phyloP scores from a whole-genome alignment of 2,888 invertebrate genomes.

The Stenurella melanura region DNA sequence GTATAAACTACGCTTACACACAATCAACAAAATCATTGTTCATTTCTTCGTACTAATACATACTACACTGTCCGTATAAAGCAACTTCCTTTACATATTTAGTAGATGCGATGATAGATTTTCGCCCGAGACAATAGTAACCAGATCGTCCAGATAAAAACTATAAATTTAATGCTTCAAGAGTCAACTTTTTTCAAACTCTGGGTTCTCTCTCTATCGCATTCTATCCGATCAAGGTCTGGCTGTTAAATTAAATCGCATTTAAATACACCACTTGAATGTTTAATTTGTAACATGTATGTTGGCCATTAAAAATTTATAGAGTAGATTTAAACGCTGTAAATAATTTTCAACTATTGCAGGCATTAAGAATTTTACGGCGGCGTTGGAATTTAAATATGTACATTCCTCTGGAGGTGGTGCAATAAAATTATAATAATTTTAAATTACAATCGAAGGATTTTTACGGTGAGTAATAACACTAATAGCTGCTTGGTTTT shows the following conservation, averaged over 20 bases:
- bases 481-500: no score
- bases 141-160: slow-evolving; percentile 46
- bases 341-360: slow-evolving; percentile 42
- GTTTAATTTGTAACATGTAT: slow-evolving; percentile 40
- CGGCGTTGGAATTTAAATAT: slow-evolving; percentile 18
- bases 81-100: slow-evolving; percentile 47
- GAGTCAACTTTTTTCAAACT: slow-evolving; percentile 26
- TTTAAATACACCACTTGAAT: slow-evolving; percentile 49
- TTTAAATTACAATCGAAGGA: no score
- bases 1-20: no score
- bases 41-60: no score
- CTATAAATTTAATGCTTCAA: slow-evolving; percentile 42
- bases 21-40: no score
- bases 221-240: slow-evolving; percentile 46
- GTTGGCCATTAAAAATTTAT: slow-evolving; percentile 46
- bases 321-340: slow-evolving; percentile 42
- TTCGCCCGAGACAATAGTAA: slow-evolving; percentile 50
- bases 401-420: neutral
- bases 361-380: slow-evolving; percentile 7
- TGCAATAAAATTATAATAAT: neutral
- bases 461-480: no score
- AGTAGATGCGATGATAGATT: slow-evolving; percentile 50
- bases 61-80: slow-evolving; percentile 2
- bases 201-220: neutral
- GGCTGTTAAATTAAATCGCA: slow-evolving; percentile 46